Base-by-base conservation (phyloP, 2,888 invertebrate genomes). In the Amphipoea oculea region DNA sequence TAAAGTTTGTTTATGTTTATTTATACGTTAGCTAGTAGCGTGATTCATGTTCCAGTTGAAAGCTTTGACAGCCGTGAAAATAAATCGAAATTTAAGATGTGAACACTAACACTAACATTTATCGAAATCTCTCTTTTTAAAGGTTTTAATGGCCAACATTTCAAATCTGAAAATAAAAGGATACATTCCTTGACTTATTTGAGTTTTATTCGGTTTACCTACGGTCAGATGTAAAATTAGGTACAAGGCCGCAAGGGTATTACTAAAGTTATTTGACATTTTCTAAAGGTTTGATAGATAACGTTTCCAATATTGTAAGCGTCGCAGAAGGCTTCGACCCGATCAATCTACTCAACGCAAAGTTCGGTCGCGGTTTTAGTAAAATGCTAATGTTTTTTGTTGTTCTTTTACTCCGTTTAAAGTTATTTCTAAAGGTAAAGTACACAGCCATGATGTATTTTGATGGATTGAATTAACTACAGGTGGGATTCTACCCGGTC, bases 241-340 rank as follows among this genome's bases (percentile, higher is more conserved):
- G n/a, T 14, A 51, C 23, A 57, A 54, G 23, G 6, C 36, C 36
- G 3, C 36, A 36, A 36, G 40, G 40, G 45, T 17, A n/a, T 60
- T 62, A 54, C 7, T 57, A 14, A 14, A 29, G 29, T 20, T 60
- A 23, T 75, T 78, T 75, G 51, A 51, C 14, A 70, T 70, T 54
- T 45, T 65, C 40, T 20, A 65, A 68, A 74, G 71, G 70, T 79
- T 65, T 74, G 79, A 77, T 79, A 62, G 74, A 83, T 83, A 75
- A 51, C 36, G 6, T 65, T 78, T 78, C 57, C 54, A 80, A 78
- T 76, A 78, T 70, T 75, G 70, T 78, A 65, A 75, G 70, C 79
- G 69, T 67, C 42, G 60, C 54, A 63, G 45, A 60, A 36, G 36
- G 20, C 42, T 78, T 57, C 36, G 65, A 62, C 40, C 51, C 70